Percentiles rank a stretch among this genome's conserved stretches.
Evolutionary conservation across 2,113 vertebrate species (phyloP).

Genomic region (Corythaixoides concolor): DNA sequence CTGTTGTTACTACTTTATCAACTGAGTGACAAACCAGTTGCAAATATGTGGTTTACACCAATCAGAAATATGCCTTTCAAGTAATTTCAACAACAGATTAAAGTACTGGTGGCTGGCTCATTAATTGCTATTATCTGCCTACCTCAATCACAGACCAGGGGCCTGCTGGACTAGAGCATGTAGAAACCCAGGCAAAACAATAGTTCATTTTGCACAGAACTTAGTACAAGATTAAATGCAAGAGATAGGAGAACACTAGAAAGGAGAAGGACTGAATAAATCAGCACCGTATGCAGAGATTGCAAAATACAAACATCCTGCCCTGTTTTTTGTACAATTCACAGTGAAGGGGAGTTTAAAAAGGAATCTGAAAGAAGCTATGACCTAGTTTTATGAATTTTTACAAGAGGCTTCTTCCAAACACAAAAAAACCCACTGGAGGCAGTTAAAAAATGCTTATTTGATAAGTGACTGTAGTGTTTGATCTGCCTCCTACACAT

Average conservation of each 20-base stretch:
- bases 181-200: background rate
- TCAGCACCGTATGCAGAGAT: background rate
- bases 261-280: background rate
- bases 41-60: background rate
- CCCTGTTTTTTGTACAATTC: background rate
- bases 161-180: background rate
- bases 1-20: background rate
- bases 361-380: background rate
- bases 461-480: background rate
- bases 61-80: background rate
- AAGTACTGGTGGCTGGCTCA: background rate
- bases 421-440: background rate
- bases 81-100: background rate
- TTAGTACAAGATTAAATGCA: background rate
- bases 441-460: background rate
- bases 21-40: background rate
- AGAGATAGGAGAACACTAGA: background rate
- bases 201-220: background rate
- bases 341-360: background rate
- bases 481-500: background rate
- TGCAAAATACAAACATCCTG: background rate
- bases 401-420: background rate
- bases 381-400: background rate
- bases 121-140: background rate
- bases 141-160: background rate